Evolutionary conservation across 2,888 invertebrate species (phyloP), one percentile per base, ranked within the genome.

Genomic region (Hemistola chrysoprasaria): DNA sequence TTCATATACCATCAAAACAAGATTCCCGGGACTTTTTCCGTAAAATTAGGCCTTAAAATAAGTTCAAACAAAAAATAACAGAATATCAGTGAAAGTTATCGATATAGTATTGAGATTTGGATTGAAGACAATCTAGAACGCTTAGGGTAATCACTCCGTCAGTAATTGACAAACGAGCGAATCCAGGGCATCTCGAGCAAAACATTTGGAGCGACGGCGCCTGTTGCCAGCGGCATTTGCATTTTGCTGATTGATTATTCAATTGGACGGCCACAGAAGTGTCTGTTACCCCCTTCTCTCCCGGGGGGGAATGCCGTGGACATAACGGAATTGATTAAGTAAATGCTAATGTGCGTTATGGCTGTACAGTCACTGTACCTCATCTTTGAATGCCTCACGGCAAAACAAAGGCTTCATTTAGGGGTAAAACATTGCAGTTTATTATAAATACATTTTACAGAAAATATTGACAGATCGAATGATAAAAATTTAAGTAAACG

Each of bases 241-340:
- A 85, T 86, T 71, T 68, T 65, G 62, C 75, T 78, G 80, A 86
- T 85, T 85, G 85, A 86, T 86, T 86, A 85, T 86, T 82, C 86
- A 84, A 80, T 82, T 67, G 76, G 71, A 69, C 75, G 60, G 66
- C 64, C 64, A 61, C 73, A 67, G 64, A 63, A 62, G 58, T 59
- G 43, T 34, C 43, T 39, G 34, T 44, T 26, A 11, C 48, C 42
- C 56, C 49, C 45, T 53, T 45, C 48, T 43, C 50, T 28, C 28
- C 32, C 39, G 16, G 16, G 16, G 16, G 16, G 16, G n/a, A n/a
- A 16, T 60, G 59, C 53, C 58, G 61, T 65, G 72, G 74, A 72
- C 72, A 48, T 43, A 58, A 61, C 64, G 59, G 69, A 71, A 81
- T 78, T 78, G 80, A 80, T 79, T 79, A 78, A 78, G 72, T 79